Base-by-base conservation (phyloP, 2,888 invertebrate species). In the Acronicta psi region DNA sequence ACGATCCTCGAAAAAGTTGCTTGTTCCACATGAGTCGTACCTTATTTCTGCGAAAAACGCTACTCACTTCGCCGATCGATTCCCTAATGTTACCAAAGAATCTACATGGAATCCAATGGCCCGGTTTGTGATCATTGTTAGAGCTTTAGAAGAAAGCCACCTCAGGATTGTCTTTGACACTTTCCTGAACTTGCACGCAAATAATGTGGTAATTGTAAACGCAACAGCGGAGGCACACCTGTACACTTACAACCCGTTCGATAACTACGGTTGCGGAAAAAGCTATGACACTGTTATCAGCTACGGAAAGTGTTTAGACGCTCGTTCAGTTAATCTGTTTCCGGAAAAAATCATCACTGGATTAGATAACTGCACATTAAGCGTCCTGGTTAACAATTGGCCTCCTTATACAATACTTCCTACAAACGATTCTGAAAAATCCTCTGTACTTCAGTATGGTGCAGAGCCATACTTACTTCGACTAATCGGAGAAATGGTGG, bases 181-280 rank as follows among this genome's bases (percentile, higher is more conserved):
- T 34, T 69, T 90, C 20, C 58, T 90, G 13, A 52, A 59, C 10
- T 42, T 70, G 7, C 85, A 82, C 36, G 76, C 85, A 0, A 40
- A 63, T 2, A 60, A 85, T 36, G 86, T 84, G 0, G 29, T 88
- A 2, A 59, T 90, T 3, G 34, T 87, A 2, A 82, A 84, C 25
- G 81, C 79, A 13, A 80, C 74, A 0, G 49, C 62, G 3, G 77
- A 84, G 11, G 72, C 77, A n/a, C 63, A 84, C 2, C 20, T 90
- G 13, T 89, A 84, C 51, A 76, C 86, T 1, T 91, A 89, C 59
- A 85, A 91, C 59, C 85, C 90, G 0, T 90, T 79, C 40, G 84
- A 86, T 52, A 84, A 90, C 51, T 85, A 80, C 42, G 81, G 81
- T 0, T 91, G 91, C 43, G 91, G 91, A 11, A 83, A 81, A 59